phyloP scores from a whole-genome alignment of 2,797 vertebrate species.

The Pangasius macronema region DNA sequence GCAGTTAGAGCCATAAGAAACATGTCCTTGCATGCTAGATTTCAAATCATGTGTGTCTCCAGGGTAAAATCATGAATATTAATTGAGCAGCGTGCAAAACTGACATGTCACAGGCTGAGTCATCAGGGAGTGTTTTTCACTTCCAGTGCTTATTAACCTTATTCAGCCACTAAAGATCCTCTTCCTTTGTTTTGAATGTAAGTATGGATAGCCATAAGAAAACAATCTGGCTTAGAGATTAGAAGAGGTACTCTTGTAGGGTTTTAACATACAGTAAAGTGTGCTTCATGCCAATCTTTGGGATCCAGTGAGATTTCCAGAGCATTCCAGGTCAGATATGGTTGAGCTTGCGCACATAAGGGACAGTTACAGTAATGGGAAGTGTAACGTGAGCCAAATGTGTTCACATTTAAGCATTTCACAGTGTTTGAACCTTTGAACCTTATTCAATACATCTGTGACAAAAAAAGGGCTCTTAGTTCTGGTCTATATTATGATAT shows the following conservation, averaged over 20 bases:
- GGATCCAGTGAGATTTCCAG: not conserved
- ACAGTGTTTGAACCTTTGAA: not conserved
- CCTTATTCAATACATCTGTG: not conserved
- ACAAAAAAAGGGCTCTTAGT: not conserved
- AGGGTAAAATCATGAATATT: slow-evolving; percentile 8
- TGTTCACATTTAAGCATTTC: not conserved
- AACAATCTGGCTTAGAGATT: not conserved
- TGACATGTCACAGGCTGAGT: not conserved
- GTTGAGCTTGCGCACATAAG: not conserved
- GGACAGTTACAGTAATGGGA: not conserved
- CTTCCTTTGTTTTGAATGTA: not conserved
- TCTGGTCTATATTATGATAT: not conserved
- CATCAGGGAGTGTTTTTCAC: not conserved
- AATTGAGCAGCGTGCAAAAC: not conserved
- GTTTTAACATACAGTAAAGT: not conserved
- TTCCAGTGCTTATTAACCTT: not conserved
- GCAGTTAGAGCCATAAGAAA: not conserved
- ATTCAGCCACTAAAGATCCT: not conserved
- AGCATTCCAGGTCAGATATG: not conserved
- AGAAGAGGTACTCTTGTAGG: no score
- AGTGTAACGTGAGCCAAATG: not conserved
- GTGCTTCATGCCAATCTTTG: not conserved
- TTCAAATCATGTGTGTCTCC: not conserved
- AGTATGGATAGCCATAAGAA: not conserved
- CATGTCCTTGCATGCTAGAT: not conserved